phyloP scores from a whole-genome alignment of 2,797 vertebrate genomes.

The Gallinago stenura region DNA sequence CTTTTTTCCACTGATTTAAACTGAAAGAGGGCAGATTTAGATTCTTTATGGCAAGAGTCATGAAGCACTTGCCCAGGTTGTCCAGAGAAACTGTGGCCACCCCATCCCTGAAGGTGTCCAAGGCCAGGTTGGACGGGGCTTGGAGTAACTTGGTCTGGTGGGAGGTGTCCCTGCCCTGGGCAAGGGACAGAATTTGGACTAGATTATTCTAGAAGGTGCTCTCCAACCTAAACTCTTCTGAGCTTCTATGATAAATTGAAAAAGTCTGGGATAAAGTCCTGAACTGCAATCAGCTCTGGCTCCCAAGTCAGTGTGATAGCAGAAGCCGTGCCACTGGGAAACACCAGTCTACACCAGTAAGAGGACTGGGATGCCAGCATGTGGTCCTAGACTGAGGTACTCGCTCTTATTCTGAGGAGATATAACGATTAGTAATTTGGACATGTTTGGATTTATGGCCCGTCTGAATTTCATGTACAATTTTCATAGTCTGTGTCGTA shows the following conservation, averaged over 20 bases:
- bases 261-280: neutral
- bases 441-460: neutral
- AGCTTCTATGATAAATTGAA: neutral
- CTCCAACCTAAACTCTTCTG: neutral
- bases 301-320: neutral
- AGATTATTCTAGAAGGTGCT: neutral
- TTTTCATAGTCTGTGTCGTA: slow-evolving; percentile 2
- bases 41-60: neutral
- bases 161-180: neutral
- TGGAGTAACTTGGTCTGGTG: no score
- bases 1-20: neutral
- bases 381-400: neutral
- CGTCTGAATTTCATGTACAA: neutral
- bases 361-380: neutral
- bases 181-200: neutral
- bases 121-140: rapidly evolving
- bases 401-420: neutral
- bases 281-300: neutral
- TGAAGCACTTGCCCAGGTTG: neutral
- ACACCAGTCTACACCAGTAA: neutral
- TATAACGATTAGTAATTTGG: neutral
- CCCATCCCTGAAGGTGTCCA: neutral
- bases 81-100: neutral
- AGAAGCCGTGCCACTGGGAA: neutral
- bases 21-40: neutral